Evolutionary conservation across 2,888 invertebrate genomes (phyloP).

Genomic region (Ceraclea dissimilis): DNA sequence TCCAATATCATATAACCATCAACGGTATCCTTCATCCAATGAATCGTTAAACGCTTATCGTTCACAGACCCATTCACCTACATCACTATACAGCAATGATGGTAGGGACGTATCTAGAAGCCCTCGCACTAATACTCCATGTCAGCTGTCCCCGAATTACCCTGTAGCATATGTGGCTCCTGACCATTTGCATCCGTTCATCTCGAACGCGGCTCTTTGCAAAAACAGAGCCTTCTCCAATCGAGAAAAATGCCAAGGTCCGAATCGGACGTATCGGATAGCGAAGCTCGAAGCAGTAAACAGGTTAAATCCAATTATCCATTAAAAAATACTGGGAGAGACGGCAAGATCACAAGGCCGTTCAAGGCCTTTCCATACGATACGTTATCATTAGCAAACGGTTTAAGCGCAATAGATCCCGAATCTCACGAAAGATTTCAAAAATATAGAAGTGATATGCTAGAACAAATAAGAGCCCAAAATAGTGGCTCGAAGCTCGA

Average conservation of each 20-base stretch:
- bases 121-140: neutral
- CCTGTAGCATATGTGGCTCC: constrained; percentile 12
- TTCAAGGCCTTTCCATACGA: constrained; percentile 69
- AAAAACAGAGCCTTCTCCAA: constrained; percentile 16
- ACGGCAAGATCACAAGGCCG: constrained; percentile 48
- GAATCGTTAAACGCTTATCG: too few relatives aligned
- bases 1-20: too few relatives aligned
- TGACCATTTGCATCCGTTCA: constrained; percentile 18
- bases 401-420: constrained; percentile 39
- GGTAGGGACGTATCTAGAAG: constrained; percentile 2
- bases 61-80: constrained; percentile 1
- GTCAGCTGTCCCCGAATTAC: constrained; percentile 15
- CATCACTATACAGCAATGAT: constrained; percentile 14
- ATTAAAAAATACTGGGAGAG: constrained; percentile 29
- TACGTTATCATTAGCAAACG: constrained; percentile 51
- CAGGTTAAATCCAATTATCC: constrained; percentile 13
- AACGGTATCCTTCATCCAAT: too few relatives aligned
- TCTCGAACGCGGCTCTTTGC: constrained; percentile 19
- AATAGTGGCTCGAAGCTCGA: constrained; percentile 50
- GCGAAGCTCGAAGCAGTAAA: too few relatives aligned
- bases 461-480: constrained; percentile 59
- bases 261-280: too few relatives aligned
- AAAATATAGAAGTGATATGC: constrained; percentile 60
- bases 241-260: too few relatives aligned
- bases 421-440: constrained; percentile 60